Base-by-base conservation (phyloP, 2,113 vertebrate species). In the Plecotus auritus region DNA sequence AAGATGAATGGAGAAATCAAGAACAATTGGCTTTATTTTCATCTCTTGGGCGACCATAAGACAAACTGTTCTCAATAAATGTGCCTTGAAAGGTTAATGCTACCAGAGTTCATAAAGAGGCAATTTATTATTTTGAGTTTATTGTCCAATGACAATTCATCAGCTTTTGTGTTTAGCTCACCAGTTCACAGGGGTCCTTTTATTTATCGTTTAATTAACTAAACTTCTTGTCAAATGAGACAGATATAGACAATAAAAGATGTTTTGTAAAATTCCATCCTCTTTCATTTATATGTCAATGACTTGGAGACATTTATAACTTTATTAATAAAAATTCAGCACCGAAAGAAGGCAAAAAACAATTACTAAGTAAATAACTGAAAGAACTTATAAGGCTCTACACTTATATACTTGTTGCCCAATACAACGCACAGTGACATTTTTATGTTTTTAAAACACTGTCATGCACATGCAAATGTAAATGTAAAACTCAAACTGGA, bases 71-170 rank as follows among this genome's bases (percentile, higher is more conserved):
- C 85, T 70, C 92, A 95, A 35, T 67, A 90, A 96, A 74, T n/a
- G 42, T 85, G 92, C 80, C 96, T 95, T 95, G 85, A 93, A 85
- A 89, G 86, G 90, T 90, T 78, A 95, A 94, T 82, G 95, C 22
- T 83, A 81, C 76, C 28, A 70, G 81, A 90, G 77, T 87, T 95
- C 93, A 97, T 90, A 82, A 93, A 96, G 73, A 90, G n/a, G 22
- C n/a, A 40, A 94, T 95, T 94, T 87, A 96, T 96, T 96, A 95
- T 93, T 96, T 96, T 90, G 87, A 94, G 42, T 90, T 96, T 94
- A 85, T 93, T 95, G 77, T 93, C 47, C 47, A 82, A 30, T 73
- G 94, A 78, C 42, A 95, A 88, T 82, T 90, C 56, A 78, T 88
- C 61, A 47, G 67, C 49, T 78, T 95, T 94, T 14, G 61, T 32